Evolutionary conservation across 2,888 invertebrate genomes (phyloP), one percentile per base, ranked within the genome.

Genomic region (Drosophila barbarae): DNA sequence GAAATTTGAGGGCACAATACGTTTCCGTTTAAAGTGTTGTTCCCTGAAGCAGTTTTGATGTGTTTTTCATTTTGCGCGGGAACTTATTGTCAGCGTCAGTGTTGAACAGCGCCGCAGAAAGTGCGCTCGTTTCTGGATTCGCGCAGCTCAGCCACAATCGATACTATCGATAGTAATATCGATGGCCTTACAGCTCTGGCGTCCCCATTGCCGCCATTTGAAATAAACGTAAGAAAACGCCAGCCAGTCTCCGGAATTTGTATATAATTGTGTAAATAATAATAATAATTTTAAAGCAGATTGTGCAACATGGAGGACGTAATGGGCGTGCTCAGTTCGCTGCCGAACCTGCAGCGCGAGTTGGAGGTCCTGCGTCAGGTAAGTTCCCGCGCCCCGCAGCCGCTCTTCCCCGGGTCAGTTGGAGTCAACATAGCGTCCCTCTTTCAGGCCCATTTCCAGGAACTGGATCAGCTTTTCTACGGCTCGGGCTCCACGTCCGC

Each of bases 241-340:
- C 39, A 13, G 30, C 18, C 46, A 32, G 46, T 9, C 13, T 5
- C 18, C 21, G 10, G 7, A 12, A n/a, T 15, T 28, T 52, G 15
- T 34, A 28, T 13, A n/a, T 34, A 42, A 21, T 46, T 50, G 46
- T 41, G 32, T 32, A 5, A 15, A 21, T 47, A 15, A 21, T 32
- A 30, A 32, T 39, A 32, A 18, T 8, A 36, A 63, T 57, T n/a
- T 18, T 36, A 21, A 26, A n/a, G 21, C 18, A 42, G 21, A 28
- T 52, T 56, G 42, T 34, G 49, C 32, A 69, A 68, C 71, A 87
- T 87, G 87, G 86, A 87, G 15, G 87, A 86, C 15, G 47, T 87
- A 35, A 52, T 77, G 15, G 63, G 71, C 46, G 51, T 87, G 38
- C 56, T 82, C 12, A 42, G 73, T 21, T 56, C 67, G 23, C 52